Base-by-base conservation (phyloP, 2,888 invertebrate species). In the Tiliacea aurago region DNA sequence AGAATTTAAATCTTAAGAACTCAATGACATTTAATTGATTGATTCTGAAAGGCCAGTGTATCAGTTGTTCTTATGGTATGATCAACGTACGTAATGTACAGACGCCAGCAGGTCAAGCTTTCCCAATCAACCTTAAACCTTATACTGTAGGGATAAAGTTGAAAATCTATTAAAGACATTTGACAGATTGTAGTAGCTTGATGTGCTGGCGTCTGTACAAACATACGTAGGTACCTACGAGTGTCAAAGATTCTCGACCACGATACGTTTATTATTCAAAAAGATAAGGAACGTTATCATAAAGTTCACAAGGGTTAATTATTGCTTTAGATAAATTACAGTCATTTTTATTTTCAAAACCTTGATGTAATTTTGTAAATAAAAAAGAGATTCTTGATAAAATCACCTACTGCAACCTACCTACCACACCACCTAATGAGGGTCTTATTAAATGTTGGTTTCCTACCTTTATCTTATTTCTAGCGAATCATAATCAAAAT, bases 261-360 rank as follows among this genome's bases (percentile, higher is more conserved):
- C 37, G 71, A 71, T 71, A 53, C 15, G 61, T 65, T 65, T 65
- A 45, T 75, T 82, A 73, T 73, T 78, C 13, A 20, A 51, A 51
- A 58, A 58, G 70, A 77, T 73, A 74, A 65, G 41, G 13, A 28
- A 71, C 45, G 20, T 66, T 79, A 85, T 80, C 85, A 43, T 45
- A 59, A 51, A 83, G 85, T 79, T 83, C 73, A 80, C 58, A 66
- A 58, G 37, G 80, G 79, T 81, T 74, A 83, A 78, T 79, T 65
- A 49, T 78, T 78, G 59, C 47, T 58, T 55, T 5, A 70, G 67
- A 78, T 68, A 68, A 55, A 45, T 61, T 11, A 33, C 18, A n/a
- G 28, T 37, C 51, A 45, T 67, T 62, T 62, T 33, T 33, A 13
- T 53, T 73, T 43, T 53, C 28, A 80, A 41, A 75, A 33, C 55